These are phyloP conservation scores for Teleogryllus oceanicus DNA, from an alignment of 2,888 invertebrate genomes.

Conservation along the genomic window DNA sequence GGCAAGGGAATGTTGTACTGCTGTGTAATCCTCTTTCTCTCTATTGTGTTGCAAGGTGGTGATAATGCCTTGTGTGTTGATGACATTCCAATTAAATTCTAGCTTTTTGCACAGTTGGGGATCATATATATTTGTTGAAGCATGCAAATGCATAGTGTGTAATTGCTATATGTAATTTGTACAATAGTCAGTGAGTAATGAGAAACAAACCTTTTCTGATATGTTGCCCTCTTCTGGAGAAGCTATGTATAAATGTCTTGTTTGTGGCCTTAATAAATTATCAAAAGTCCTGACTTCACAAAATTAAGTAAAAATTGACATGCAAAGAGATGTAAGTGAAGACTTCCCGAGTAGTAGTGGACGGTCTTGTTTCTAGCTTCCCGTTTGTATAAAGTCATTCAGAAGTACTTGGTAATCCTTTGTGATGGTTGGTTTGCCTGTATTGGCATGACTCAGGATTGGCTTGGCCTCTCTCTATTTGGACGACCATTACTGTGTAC, in stretches of 20 bases:
- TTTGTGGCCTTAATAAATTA: conserved; percentile 35
- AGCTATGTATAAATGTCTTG: conserved; percentile 24
- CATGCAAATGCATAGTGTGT: conserved; percentile 7
- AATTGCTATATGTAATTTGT: not conserved
- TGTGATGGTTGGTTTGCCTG: conserved; percentile 35
- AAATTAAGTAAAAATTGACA: not conserved
- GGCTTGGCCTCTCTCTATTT: conserved; percentile 35
- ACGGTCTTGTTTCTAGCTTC: conserved; percentile 23
- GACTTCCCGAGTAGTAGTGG: conserved; percentile 25
- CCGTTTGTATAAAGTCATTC: conserved; percentile 22
- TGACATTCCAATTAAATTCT: not conserved
- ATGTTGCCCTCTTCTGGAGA: not conserved
- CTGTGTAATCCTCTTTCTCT: conserved; percentile 12
- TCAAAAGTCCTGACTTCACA: conserved; percentile 21
- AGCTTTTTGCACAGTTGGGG: conserved; percentile 2
- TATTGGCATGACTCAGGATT: conserved; percentile 34
- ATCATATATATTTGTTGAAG: not conserved
- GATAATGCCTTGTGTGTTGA: conserved; percentile 7
- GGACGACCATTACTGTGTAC: conserved; percentile 34
- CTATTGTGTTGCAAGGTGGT: conserved; percentile 3
- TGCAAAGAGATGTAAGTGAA: conserved; percentile 26
- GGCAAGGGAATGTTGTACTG: conserved; percentile 11
- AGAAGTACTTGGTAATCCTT: conserved; percentile 24
- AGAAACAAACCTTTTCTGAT: not conserved
- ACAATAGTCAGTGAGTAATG: not conserved